phyloP scores from a whole-genome alignment of 1,140 invertebrate species.

The Musca domestica region DNA sequence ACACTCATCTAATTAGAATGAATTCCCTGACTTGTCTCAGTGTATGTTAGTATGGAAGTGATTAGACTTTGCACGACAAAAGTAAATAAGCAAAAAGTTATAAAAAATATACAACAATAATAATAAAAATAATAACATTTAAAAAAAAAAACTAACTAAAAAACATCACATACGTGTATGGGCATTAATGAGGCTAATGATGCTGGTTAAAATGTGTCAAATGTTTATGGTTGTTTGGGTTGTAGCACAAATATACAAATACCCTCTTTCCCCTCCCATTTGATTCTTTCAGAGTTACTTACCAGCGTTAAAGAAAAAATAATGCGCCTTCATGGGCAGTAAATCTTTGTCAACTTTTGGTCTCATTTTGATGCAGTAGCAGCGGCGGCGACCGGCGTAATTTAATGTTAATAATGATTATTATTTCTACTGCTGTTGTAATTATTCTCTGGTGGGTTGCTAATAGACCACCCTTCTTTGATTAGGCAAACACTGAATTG shows the following conservation, averaged over 20 bases:
- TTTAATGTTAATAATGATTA: not conserved
- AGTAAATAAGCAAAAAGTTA: too few species aligned
- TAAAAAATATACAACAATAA: too few species aligned
- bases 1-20: too few species aligned
- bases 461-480: too few species aligned
- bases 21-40: too few species aligned
- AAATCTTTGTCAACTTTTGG: conserved; percentile 68
- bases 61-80: conserved; percentile 1
- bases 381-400: not conserved
- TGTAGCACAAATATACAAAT: not conserved
- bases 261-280: not conserved
- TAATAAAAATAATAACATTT: too few species aligned
- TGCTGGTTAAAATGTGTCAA: not conserved
- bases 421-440: conserved; percentile 1
- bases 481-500: too few species aligned
- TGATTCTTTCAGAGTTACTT: conserved; percentile 34
- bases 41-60: not conserved
- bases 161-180: not conserved
- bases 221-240: not conserved
- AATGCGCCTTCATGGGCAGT: conserved; percentile 83
- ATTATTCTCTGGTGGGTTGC: not conserved
- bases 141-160: not conserved
- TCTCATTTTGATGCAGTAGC: conserved; percentile 34
- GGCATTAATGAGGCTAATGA: not conserved
- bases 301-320: conserved; percentile 87